Conservation (phyloP, 2,888 invertebrate species). For the Octonoba sinensis region DNA sequence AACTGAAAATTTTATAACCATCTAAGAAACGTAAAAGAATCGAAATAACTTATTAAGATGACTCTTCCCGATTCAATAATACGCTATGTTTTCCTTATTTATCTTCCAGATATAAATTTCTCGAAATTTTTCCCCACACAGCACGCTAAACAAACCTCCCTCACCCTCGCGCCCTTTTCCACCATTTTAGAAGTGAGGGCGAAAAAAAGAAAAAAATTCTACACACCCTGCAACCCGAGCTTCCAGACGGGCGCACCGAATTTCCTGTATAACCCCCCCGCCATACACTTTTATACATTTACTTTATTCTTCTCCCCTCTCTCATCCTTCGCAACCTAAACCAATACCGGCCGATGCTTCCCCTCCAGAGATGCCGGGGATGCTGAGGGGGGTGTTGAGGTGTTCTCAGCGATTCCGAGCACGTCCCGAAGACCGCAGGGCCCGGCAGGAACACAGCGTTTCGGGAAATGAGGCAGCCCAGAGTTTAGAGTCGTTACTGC, state of each 20-base stretch:
- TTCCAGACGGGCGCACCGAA: slow-evolving; percentile 22
- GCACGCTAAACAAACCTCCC: no score
- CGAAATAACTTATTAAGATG: no score
- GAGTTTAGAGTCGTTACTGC: slow-evolving; percentile 61
- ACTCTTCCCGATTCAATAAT: no score
- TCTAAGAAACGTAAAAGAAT: no score
- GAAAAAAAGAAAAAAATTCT: not conserved
- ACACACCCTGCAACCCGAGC: slow-evolving; percentile 22
- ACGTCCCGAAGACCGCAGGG: slow-evolving; percentile 40
- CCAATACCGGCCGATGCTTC: not conserved
- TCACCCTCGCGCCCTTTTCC: no score
- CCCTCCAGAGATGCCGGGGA: not conserved
- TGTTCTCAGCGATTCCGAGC: slow-evolving; percentile 31
- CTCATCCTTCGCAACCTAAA: no score
- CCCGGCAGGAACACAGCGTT: slow-evolving; percentile 15
- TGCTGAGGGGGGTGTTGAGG: slow-evolving; percentile 20
- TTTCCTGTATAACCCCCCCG: slow-evolving; percentile 18
- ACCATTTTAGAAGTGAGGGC: slow-evolving; percentile 13
- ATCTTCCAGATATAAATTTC: no score
- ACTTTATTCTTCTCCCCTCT: no score
- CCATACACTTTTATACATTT: not conserved
- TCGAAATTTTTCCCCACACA: no score
- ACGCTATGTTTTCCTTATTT: no score
- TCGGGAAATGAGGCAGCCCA: slow-evolving; percentile 58
- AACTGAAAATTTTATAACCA: no score